Evolutionary conservation across 2,113 vertebrate genomes (phyloP).

Genomic region (Gorsachius goisagi): DNA sequence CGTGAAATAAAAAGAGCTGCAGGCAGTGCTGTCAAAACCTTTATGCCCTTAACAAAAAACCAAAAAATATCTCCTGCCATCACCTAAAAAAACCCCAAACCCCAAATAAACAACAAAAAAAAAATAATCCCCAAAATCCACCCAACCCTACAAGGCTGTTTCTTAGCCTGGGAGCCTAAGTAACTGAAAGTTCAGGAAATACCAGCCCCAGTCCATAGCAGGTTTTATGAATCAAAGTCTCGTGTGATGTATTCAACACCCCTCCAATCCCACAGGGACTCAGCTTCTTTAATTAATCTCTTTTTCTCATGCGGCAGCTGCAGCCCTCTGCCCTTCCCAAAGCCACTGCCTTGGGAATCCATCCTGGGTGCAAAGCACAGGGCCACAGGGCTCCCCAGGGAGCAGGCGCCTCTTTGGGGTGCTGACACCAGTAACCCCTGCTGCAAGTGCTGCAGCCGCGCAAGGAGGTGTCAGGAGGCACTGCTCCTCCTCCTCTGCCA

Average conservation of each 20-base stretch:
- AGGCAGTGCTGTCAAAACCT: conserved; percentile 4
- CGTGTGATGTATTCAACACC: neutral
- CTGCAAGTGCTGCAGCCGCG: neutral
- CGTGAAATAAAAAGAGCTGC: conserved; percentile 4
- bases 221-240: neutral
- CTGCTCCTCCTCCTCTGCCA: neutral
- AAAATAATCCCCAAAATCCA: neutral
- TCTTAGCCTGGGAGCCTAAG: neutral
- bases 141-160: neutral
- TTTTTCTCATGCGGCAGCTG: neutral
- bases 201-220: neutral
- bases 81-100: neutral
- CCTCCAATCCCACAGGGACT: neutral
- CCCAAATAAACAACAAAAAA: neutral
- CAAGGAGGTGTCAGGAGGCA: neutral
- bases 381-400: accelerated
- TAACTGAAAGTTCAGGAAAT: neutral
- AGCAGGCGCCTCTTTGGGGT: accelerated
- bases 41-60: neutral
- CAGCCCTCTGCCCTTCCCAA: neutral
- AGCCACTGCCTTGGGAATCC: neutral
- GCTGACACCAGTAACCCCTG: neutral
- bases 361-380: accelerated
- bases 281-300: neutral
- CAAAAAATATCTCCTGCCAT: neutral